Evolutionary conservation across 1,140 invertebrate genomes (phyloP).

Genomic region (Pogonus chalceus): DNA sequence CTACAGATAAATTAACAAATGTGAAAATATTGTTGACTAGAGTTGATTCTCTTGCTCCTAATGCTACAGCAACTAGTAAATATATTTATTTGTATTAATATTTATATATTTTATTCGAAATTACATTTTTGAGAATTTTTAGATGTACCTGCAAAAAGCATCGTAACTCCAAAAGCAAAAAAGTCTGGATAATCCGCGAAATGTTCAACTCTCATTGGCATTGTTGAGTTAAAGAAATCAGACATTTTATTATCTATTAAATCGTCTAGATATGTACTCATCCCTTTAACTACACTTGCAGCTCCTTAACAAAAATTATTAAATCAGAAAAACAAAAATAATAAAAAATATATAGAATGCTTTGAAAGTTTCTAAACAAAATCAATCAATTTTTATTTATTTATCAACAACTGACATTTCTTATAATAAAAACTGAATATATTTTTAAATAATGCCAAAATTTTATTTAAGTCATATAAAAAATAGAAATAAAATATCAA

Average conservation of each 20-base stretch:
- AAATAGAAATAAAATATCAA: too few species aligned
- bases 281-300: slow-evolving; percentile 63
- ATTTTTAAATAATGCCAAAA: too few species aligned
- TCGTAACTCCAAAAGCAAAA: slow-evolving; percentile 47
- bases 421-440: too few species aligned
- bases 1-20: slow-evolving; percentile 55
- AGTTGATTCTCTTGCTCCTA: slow-evolving; percentile 69
- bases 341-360: slow-evolving; percentile 8
- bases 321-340: background rate
- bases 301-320: slow-evolving; percentile 37
- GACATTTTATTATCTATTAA: slow-evolving; percentile 52
- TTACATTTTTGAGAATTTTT: background rate
- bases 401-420: too few species aligned
- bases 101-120: background rate
- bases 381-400: too few species aligned
- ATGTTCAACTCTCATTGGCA: slow-evolving; percentile 45
- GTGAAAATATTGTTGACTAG: slow-evolving; percentile 68
- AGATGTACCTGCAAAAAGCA: slow-evolving; percentile 47
- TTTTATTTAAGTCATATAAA: too few species aligned
- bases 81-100: slow-evolving; percentile 12
- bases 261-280: slow-evolving; percentile 62
- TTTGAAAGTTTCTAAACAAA: slow-evolving; percentile 33
- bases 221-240: slow-evolving; percentile 43
- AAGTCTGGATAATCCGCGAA: slow-evolving; percentile 59
- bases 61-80: slow-evolving; percentile 40